Percentiles rank a stretch among this genome's conserved stretches.
These are phyloP conservation scores for Alca torda DNA, from an alignment of 2,797 vertebrate species.

Conservation along the genomic window DNA sequence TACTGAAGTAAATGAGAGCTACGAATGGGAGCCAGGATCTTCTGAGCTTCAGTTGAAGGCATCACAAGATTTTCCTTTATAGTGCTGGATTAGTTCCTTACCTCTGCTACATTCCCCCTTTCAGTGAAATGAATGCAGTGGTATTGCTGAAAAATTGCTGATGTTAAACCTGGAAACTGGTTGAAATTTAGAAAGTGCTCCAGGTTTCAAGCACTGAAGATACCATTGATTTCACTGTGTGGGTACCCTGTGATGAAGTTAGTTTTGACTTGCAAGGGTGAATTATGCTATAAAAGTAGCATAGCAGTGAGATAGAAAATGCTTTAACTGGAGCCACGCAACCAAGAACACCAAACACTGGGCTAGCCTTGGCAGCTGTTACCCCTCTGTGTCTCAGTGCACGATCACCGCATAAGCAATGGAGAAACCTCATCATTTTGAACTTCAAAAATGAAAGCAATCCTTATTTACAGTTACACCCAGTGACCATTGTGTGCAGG, in stretches of 20 bases:
- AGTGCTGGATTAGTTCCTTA: not conserved
- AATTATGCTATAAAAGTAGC: not conserved
- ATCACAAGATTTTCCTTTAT: not conserved
- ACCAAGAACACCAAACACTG: not conserved
- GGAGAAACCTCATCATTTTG: not conserved
- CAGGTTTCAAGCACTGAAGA: not conserved
- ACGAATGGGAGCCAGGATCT: not conserved
- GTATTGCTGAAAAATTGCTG: not conserved
- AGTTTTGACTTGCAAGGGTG: not conserved
- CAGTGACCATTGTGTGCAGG: not conserved
- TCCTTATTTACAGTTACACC: conserved; percentile 31
- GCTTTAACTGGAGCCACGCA: not conserved
- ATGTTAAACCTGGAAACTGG: not conserved
- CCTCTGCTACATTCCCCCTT: not conserved
- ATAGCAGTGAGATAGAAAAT: not conserved
- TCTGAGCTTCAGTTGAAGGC: not conserved
- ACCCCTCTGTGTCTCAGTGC: not conserved
- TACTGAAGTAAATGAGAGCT: not conserved
- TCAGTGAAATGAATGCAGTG: not conserved
- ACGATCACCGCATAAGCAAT: not conserved
- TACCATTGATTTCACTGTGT: not conserved
- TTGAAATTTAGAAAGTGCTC: not conserved
- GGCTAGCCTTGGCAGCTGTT: not conserved
- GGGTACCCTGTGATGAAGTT: not conserved
- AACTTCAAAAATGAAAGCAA: not conserved